A percentile compares a stretch with the other conserved stretches of the same genome.
Conservation (phyloP, 2,113 vertebrate species). For the Physeter macrocephalus region DNA sequence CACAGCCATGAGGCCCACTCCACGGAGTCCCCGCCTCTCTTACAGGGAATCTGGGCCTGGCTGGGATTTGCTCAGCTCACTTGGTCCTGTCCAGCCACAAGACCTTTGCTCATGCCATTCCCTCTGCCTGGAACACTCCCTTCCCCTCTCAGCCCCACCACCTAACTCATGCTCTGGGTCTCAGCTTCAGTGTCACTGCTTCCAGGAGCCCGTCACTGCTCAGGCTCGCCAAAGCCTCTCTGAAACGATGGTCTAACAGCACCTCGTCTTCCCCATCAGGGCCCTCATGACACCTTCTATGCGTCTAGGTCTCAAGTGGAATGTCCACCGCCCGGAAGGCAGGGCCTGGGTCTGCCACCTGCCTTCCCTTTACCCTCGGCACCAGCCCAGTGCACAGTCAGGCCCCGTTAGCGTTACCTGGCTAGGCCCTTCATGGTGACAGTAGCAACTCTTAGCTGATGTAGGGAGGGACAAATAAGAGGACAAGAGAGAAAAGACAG, state of each 20-base stretch:
- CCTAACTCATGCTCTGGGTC: too few relatives aligned
- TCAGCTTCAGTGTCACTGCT: not conserved
- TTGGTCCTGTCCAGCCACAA: not conserved
- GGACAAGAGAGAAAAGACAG: not conserved
- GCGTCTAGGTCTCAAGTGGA: not conserved
- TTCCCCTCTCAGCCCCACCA: not conserved
- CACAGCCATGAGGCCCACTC: not conserved
- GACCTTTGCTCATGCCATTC: not conserved
- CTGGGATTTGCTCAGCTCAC: not conserved
- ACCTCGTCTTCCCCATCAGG: not conserved
- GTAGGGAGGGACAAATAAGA: not conserved
- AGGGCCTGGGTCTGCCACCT: not conserved
- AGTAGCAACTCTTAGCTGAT: not conserved
- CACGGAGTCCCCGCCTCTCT: not conserved
- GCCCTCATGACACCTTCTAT: not conserved
- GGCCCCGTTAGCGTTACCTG: not conserved
- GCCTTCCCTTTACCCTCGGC: not conserved
- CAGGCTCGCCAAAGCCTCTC: not conserved
- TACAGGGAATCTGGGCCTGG: not conserved
- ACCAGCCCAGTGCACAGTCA: not conserved
- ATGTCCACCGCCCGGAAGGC: accelerated
- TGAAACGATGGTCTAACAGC: not conserved
- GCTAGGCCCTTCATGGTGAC: not conserved
- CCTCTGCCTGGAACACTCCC: not conserved
- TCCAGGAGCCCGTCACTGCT: not conserved